Evolutionary conservation across 2,888 invertebrate species (phyloP), one percentile per base, ranked within the genome.

Genomic region (Troides oblongomaculatus): DNA sequence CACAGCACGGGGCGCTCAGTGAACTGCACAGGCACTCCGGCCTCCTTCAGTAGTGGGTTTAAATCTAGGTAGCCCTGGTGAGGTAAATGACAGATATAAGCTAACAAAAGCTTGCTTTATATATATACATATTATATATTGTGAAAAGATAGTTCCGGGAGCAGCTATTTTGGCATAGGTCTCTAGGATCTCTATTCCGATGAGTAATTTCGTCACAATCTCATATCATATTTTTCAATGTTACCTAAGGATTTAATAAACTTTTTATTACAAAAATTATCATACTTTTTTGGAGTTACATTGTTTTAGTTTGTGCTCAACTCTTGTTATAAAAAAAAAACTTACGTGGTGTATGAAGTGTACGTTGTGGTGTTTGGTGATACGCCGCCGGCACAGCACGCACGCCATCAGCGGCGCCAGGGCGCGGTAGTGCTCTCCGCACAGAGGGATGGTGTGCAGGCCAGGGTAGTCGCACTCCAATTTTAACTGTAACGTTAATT

Each of bases 291-390:
- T 43, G 8, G 43, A 43, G 46, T 2, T 46, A 46, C 12, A 10
- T 3, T 14, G 46, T 46, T 14, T 14, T 14, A 46, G 10, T 46
- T 2, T 46, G 12, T 14, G 12, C 6, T 12, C 46, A 14, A 46
- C 46, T 46, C 14, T 12, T 12, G 46, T 46, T 1, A 10, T 17
- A 58, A 66, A 14, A 60, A 43, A 25, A 56, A 59, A 56, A 57
- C 87, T 79, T 39, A 88, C 88, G 77, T 94, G 94, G 72, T 95
- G 94, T 75, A 96, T 93, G 76, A 95, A 95, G 84, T 96, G 96
- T 79, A 96, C 94, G 79, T 96, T 95, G 81, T 96, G 96, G 80
- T 96, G 96, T 77, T 95, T 94, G 74, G 96, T 95, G 79, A 97
- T 90, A 64, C 96, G 93, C 18, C 97, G 93, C 73, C 95, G 95